Percentiles rank a stretch among this genome's conserved stretches.
phyloP scores from a whole-genome alignment of 2,888 invertebrate genomes.

The Melipona beecheii region DNA sequence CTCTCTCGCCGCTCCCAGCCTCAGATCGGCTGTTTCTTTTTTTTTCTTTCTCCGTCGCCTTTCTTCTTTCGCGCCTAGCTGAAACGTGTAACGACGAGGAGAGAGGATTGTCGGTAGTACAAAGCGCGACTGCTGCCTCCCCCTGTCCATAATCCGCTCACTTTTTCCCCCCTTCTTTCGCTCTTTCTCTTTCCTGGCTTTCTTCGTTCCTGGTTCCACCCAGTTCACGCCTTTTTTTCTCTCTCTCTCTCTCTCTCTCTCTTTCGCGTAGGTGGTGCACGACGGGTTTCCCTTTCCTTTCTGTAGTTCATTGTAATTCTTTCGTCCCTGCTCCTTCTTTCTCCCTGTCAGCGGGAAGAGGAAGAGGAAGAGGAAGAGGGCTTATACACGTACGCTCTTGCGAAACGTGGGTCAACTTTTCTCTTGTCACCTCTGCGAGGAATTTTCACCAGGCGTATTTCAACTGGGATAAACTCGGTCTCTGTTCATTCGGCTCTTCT shows the following conservation, averaged over 20 bases:
- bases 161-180: neutral
- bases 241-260: conserved; percentile 58
- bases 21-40: neutral
- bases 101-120: neutral
- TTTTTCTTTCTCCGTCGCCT: conserved; percentile 29
- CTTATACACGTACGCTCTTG: conserved; percentile 19
- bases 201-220: conserved; percentile 1
- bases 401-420: conserved; percentile 43
- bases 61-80: neutral
- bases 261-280: conserved; percentile 51
- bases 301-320: conserved; percentile 32
- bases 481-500: neutral
- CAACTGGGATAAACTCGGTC: conserved; percentile 11
- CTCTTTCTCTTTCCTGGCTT: neutral
- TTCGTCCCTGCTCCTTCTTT: conserved; percentile 24
- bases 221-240: conserved; percentile 30
- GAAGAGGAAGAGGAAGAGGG: neutral
- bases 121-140: conserved; percentile 4
- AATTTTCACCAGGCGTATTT: conserved; percentile 27
- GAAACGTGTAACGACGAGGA: neutral
- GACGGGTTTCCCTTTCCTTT: conserved; percentile 32
- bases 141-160: conserved; percentile 29
- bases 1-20: neutral
- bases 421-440: neutral
- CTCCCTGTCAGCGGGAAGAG: conserved; percentile 16